Base-by-base conservation (phyloP, 1,140 invertebrate genomes). In the Lordiphosa mommai region DNA sequence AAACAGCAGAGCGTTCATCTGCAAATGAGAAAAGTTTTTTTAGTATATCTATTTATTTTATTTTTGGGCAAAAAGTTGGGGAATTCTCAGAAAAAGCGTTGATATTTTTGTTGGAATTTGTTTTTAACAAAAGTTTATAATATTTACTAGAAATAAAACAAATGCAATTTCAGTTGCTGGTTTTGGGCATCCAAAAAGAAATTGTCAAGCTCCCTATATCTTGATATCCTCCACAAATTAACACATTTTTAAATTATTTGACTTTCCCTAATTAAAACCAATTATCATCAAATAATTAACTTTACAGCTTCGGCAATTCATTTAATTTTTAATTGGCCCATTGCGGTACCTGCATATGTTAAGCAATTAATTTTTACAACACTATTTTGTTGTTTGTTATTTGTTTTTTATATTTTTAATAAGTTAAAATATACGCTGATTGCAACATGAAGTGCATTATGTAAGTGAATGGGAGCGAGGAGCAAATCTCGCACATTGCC, bases 11-110 rank as follows among this genome's bases (percentile, higher is more conserved):
- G 38, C 58, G 59, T 55, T 68, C 76, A 82, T 82, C 76, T 82
- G 77, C 57, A 76, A 84, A 67, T 68, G 40, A 61, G 38, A 82
- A 76, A 74, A 80, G 76, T 80, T 79, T 67, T 34, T 9, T 32
- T 61, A 33, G 14, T 16, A 32, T 52, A n/a, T 48, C 38, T 43
- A 34, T 41, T 14, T 30, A 41, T n/a, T n/a, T n/a, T n/a, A n/a
- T n/a, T 37, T 56, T 36, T 48, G 46, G 46, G 33, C 10, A 27
- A 20, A 55, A 27, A 29, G 52, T 37, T 41, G 16, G n/a, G 32
- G 47, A 46, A 16, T 65, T 33, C 4, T 8, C 4, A 7, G 4
- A 9, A 36, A 33, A 36, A 13, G 20, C 20, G 20, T 1, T 23
- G 6, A 23, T n/a, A n/a, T 6, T 23, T 6, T 23, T 2, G 4